Base-by-base conservation (phyloP, 2,113 vertebrate genomes). In the Epinephelus lanceolatus region DNA sequence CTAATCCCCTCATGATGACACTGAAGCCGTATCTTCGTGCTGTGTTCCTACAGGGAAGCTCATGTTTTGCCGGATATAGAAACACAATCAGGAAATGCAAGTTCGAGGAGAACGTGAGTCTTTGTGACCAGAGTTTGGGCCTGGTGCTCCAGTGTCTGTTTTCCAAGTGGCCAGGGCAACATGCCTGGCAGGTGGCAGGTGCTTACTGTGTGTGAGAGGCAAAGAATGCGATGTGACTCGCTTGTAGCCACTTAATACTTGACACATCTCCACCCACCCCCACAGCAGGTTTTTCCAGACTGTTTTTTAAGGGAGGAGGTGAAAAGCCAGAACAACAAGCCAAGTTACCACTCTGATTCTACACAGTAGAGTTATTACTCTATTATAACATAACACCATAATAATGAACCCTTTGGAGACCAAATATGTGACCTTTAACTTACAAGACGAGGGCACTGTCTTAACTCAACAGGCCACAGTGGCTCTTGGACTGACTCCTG, bases 241-340 rank as follows among this genome's bases (percentile, higher is more conserved):
- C 45, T 56, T 37, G 23, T 45, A 23, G 69, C 37, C 62, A 80
- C 49, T 59, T 69, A 69, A 71, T 67, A 77, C 68, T 61, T 21
- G 8, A 30, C 60, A 69, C 66, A 72, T 21, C 25, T 21, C 40
- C 27, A 40, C 27, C 8, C 68, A 65, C 59, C 59, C 66, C 14
- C 23, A 52, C 67, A 55, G 84, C 92, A 90, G 86, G 89, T 93
- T 94, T 91, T 91, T 91, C 90, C 77, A 65, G 87, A 73, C 67
- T 66, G 74, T 53, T 47, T 45, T 71, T 51, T 2, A 37, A 30
- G 21, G 3, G 9, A 62, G 53, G 13, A 78, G n/a, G 13, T 47
- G 55, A 52, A 76, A 78, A 59, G 6, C 10, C 27, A 69, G 11
- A 67, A 18, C 25, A 76, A 6, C n/a, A 55, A 9, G 18, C 18